Base-by-base conservation (phyloP, 2,113 vertebrate genomes). In the Rhabdomys dilectus region DNA sequence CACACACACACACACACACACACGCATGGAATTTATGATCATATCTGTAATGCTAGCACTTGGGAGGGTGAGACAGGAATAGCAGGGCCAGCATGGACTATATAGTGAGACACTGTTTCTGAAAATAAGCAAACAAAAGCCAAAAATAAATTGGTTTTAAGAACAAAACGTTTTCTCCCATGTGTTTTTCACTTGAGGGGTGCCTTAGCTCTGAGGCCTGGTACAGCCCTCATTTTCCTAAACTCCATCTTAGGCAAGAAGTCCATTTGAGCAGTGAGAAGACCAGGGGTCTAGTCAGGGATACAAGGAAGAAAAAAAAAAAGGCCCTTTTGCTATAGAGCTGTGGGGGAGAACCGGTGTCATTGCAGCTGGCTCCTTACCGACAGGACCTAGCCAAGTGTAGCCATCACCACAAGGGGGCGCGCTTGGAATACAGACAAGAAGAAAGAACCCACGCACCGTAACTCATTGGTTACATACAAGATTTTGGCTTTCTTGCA, bases 341-440 rank as follows among this genome's bases (percentile, higher is more conserved):
- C 53, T 70, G 4, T n/a, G 26, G 12, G 36, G 21, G 9, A 21
- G 60, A 70, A 24, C 11, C 16, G 45, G 7, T 39, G 26, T 53
- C 81, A 9, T 66, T 26, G 45, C 34, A 36, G 16, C 75, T 13
- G 58, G 21, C 45, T 78, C 56, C 56, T 15, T 29, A 48, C 8
- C 60, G 10, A 24, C 24, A 73, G 42, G 45, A 53, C 36, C n/a
- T 68, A 81, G 34, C n/a, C 19, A 84, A 78, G 66, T 48, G 22
- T 45, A 94, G 84, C 87, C 66, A 77, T 45, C 16, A 80, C 88
- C 89, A 76, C 89, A 34, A 95, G 95, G 70, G 51, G 93, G 95
- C n/a, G 75, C 4, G 7, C 78, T 87, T 0, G 0, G 68, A 84
- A 89, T 48, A 64, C 0, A 7, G 26, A 75, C 9, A 88, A 60